A percentile compares a stretch with the other conserved stretches of the same genome.
Evolutionary conservation across 2,888 invertebrate species (phyloP).

Genomic region (Aproaerema taeniolella): DNA sequence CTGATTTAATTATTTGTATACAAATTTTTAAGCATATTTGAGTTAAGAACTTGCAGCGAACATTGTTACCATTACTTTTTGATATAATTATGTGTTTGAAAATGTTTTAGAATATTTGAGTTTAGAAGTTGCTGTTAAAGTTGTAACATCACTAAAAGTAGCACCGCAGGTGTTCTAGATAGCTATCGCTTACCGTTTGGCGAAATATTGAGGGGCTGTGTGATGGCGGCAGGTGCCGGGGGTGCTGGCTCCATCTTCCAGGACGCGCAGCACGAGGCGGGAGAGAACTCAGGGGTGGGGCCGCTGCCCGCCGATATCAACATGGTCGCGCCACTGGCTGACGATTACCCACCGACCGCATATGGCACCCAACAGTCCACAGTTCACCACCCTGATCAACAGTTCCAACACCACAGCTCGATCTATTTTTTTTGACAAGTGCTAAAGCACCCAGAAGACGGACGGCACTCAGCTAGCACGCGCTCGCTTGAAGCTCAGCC

Average conservation of each 20-base stretch:
- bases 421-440: conserved; percentile 24
- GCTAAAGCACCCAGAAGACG: conserved; percentile 42
- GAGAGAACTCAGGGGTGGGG: conserved; percentile 76
- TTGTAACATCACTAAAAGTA: no score
- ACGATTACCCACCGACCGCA: conserved; percentile 42
- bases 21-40: no score
- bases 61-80: no score
- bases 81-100: no score
- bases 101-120: no score
- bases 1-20: no score
- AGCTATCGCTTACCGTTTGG: conserved; percentile 60
- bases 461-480: conserved; percentile 57
- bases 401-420: conserved; percentile 2
- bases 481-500: conserved; percentile 75
- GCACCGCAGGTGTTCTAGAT: no score
- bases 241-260: conserved; percentile 82
- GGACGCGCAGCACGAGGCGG: conserved; percentile 77
- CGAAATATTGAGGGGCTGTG: conserved; percentile 77
- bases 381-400: conserved; percentile 11
- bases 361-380: conserved; percentile 54
- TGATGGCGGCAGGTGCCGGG: conserved; percentile 68
- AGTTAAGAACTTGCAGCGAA: no score
- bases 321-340: conserved; percentile 71
- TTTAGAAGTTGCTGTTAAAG: no score
- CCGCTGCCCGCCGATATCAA: conserved; percentile 81